A percentile compares a stretch with the other conserved stretches of the same genome.
phyloP scores from a whole-genome alignment of 2,888 invertebrate genomes.

The Tachina fera region DNA sequence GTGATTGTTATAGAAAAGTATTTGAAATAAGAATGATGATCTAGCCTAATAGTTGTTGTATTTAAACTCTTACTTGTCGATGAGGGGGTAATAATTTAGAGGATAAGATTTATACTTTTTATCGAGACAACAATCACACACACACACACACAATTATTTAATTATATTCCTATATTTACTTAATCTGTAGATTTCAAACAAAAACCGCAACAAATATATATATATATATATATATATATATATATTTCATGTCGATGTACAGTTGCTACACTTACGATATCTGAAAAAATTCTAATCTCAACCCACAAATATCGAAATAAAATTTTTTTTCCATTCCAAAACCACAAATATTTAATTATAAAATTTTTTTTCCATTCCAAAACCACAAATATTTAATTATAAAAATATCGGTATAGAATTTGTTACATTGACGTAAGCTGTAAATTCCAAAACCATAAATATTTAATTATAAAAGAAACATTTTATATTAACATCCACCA shows the following conservation, averaged over 20 bases:
- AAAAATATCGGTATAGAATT: background rate
- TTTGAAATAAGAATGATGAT: too few species aligned
- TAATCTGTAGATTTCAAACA: too few species aligned
- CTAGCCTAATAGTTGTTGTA: background rate
- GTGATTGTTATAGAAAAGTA: background rate
- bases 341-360: slow-evolving; percentile 3
- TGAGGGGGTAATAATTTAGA: background rate
- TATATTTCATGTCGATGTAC: too few species aligned
- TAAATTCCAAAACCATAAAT: background rate
- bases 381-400: background rate
- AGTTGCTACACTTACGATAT: too few species aligned
- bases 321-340: background rate
- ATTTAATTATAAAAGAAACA: background rate
- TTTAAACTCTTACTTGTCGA: background rate
- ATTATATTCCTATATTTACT: too few species aligned
- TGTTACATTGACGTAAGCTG: too few species aligned
- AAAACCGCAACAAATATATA: too few species aligned
- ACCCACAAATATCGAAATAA: too few species aligned
- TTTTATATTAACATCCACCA: background rate
- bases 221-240: too few species aligned
- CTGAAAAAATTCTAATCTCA: too few species aligned
- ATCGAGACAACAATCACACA: background rate
- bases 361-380: background rate
- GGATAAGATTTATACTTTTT: background rate
- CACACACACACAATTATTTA: background rate